Base-by-base conservation (phyloP, 2,888 invertebrate species). In the Drosophila affinis region DNA sequence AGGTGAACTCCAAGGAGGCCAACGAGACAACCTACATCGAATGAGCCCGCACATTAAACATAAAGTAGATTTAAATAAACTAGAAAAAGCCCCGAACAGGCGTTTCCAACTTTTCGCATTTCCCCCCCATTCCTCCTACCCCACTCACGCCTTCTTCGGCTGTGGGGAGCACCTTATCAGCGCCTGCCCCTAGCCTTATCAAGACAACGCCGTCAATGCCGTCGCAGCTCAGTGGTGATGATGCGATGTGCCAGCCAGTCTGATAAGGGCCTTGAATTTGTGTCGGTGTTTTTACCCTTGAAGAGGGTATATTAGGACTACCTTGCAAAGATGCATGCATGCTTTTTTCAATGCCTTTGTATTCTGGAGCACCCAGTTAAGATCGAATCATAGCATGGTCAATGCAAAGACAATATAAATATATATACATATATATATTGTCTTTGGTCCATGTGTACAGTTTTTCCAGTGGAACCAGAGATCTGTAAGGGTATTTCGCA, bases 1-100 rank as follows among this genome's bases (percentile, higher is more conserved):
- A 88, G 49, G 74, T 76, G 14, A 73, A 76, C 54, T 82, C 89
- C 10, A 75, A 88, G 18, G 90, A 89, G 75, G 77, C 71, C 18
- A 87, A 90, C 55, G 88, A 89, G 49, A 86, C 84, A 4, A 78
- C 76, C 27, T 88, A 81, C 39, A 7, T 39, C 39, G 18, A 45
- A n/a, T 24, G 3, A 32, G 21, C 10, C 44, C 44, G 3, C 6
- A 9, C n/a, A 46, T 24, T 47, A 17, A 39, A 6, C 39, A 39
- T 39, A n/a, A 39, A 39, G 39, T 47, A 12, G 34, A 63, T 18
- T 63, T 53, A 39, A 64, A 64, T 54, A 62, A 64, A 62, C 21
- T 29, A 4, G 10, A 9, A 51, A 21, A 39, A 39, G 9, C 3
- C 10, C 9, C 12, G 34, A 61, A 18, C 27, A 18, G 3, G 21